Evolutionary conservation across 2,888 invertebrate species (phyloP), one percentile per base, ranked within the genome.

Genomic region (Catocala fraxini): DNA sequence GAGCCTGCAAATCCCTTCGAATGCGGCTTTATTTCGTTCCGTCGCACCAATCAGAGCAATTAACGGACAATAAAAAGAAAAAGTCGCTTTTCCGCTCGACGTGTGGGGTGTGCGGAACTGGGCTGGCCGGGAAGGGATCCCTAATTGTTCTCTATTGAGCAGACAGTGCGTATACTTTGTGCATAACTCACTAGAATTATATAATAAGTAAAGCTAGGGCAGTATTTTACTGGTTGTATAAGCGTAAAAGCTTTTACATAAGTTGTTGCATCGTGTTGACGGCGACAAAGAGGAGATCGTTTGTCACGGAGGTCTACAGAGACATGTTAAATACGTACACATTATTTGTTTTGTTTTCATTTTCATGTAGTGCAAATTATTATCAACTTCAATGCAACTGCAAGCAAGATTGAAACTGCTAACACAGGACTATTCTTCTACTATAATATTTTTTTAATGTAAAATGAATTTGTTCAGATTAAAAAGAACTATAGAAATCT

Each of bases 11-110:
- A 88, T 87, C 83, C 85, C 76, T 73, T 78, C 79, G 81, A 87
- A 85, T 82, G 85, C 86, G 83, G 86, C 86, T 90, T 87, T 88
- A 87, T 88, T 88, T 84, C 86, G 80, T 82, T 81, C 84, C 84
- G 81, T 84, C 86, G 88, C 86, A 88, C 89, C 91, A 90, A 91
- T 91, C 91, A 89, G 83, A 87, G 87, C 90, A 90, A 90, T 90
- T 91, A 90, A 87, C 86, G 84, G 79, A 87, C 81, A 86, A 86
- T 84, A 85, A 87, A 87, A 85, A 79, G 83, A 84, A 90, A 86
- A 89, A 85, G 78, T 73, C 73, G 68, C 70, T 75, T 77, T 74
- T 74, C 77, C 68, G 65, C 73, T 70, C 67, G 61, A 75, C 71
- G 79, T 80, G 67, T 77, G 77, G 75, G 73, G 74, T 70, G 74